These are phyloP conservation scores for Pholis gunnellus DNA, from an alignment of 2,113 vertebrate genomes.

Conservation along the genomic window DNA sequence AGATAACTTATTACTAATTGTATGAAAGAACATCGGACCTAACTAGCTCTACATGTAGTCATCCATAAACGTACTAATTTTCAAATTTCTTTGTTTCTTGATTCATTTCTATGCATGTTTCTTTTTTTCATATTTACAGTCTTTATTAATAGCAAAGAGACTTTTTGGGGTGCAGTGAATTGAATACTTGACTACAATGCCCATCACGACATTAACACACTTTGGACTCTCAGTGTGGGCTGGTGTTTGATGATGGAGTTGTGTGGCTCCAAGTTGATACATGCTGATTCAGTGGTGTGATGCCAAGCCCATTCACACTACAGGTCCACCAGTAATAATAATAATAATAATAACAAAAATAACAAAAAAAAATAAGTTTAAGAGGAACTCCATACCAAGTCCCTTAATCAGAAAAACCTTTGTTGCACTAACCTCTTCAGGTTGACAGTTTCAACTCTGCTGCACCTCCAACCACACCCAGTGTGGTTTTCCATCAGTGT, in stretches of 20 bases:
- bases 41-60: background rate
- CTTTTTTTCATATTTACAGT: conserved; percentile 30
- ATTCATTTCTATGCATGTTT: conserved; percentile 67
- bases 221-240: conserved; percentile 59
- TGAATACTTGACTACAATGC: conserved; percentile 81
- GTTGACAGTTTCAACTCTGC: conserved; percentile 37
- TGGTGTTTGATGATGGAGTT: conserved; percentile 75
- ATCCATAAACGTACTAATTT: background rate
- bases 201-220: conserved; percentile 74
- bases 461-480: conserved; percentile 38
- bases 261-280: conserved; percentile 85
- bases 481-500: conserved; percentile 19
- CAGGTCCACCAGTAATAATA: conserved; percentile 46
- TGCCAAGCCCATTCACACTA: conserved; percentile 84
- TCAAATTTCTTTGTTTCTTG: conserved; percentile 13
- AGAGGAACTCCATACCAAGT: conserved; percentile 7
- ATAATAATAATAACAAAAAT: conserved; percentile 22
- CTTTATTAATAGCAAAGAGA: conserved; percentile 9
- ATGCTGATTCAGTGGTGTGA: conserved; percentile 93
- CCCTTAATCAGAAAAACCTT: conserved; percentile 6
- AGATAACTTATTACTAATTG: background rate
- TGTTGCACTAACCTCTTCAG: conserved; percentile 12
- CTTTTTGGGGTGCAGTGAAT: conserved; percentile 75
- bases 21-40: background rate
- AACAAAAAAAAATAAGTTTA: background rate